Evolutionary conservation across 1,140 invertebrate species (phyloP).

Genomic region (Mesaphorura yosii): DNA sequence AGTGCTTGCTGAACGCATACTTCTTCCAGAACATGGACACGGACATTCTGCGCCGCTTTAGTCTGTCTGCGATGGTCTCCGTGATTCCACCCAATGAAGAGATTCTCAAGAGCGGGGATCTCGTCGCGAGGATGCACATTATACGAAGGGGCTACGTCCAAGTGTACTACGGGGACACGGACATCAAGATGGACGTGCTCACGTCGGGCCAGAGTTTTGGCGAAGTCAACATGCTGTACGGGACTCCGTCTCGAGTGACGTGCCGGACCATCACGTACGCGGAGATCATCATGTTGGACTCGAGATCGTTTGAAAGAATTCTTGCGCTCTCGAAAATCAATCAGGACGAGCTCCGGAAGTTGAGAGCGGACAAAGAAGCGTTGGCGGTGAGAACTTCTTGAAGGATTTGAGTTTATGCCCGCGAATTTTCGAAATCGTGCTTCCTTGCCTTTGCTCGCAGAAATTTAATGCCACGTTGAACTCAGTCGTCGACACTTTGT

Average conservation of each 20-base stretch:
- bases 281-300: conserved; percentile 9
- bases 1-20: conserved; percentile 4
- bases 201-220: conserved; percentile 11
- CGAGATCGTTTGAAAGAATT: conserved; percentile 3
- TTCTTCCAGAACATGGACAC: conserved; percentile 9
- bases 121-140: conserved; percentile 8
- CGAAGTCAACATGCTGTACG: conserved; percentile 7
- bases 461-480: no score
- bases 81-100: conserved; percentile 6
- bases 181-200: not conserved
- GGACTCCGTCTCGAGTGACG: conserved; percentile 7
- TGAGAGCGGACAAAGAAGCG: not conserved
- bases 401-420: no score
- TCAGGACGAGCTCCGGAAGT: not conserved
- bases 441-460: no score
- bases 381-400: not conserved
- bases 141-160: conserved; percentile 12
- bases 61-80: not conserved
- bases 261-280: conserved; percentile 4
- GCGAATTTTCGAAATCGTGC: no score
- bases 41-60: conserved; percentile 4
- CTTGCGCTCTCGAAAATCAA: not conserved
- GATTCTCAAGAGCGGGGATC: conserved; percentile 5
- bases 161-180: conserved; percentile 7
- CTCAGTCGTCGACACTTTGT: no score